Conservation (phyloP, 2,797 vertebrate genomes). For the Oryzias dopingdopingensis region DNA sequence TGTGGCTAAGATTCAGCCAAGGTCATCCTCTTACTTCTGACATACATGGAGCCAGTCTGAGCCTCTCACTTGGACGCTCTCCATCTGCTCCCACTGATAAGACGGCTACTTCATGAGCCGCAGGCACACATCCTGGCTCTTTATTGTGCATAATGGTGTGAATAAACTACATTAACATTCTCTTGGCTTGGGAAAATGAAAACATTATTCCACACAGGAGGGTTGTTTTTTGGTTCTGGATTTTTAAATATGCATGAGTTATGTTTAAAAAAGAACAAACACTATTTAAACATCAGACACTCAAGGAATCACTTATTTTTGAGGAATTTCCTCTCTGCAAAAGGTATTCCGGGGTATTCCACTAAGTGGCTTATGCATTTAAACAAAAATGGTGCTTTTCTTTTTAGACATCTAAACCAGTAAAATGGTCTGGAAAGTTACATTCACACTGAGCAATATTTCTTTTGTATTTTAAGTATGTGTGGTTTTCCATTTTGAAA, state of each 20-base stretch:
- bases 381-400: not conserved
- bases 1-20: slow-evolving; percentile 53
- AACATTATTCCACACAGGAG: not conserved
- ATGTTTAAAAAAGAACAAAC: no score
- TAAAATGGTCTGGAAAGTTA: no score
- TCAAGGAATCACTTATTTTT: no score
- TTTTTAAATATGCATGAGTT: not conserved
- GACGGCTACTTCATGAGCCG: slow-evolving; percentile 49
- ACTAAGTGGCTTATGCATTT: slow-evolving; percentile 45
- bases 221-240: not conserved
- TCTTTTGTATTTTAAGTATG: no score
- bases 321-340: no score
- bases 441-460: no score
- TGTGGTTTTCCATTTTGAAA: no score
- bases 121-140: slow-evolving; percentile 31
- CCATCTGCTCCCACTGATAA: slow-evolving; percentile 72
- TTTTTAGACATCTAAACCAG: no score
- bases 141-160: slow-evolving; percentile 25
- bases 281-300: no score
- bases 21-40: slow-evolving; percentile 72
- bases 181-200: slow-evolving; percentile 12
- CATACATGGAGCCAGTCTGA: slow-evolving; percentile 71
- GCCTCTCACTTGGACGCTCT: slow-evolving; percentile 66
- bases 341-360: slow-evolving; percentile 20
- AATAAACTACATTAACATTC: slow-evolving; percentile 46